Base-by-base conservation (phyloP, 2,797 vertebrate genomes). In the Sebastes umbrosus region DNA sequence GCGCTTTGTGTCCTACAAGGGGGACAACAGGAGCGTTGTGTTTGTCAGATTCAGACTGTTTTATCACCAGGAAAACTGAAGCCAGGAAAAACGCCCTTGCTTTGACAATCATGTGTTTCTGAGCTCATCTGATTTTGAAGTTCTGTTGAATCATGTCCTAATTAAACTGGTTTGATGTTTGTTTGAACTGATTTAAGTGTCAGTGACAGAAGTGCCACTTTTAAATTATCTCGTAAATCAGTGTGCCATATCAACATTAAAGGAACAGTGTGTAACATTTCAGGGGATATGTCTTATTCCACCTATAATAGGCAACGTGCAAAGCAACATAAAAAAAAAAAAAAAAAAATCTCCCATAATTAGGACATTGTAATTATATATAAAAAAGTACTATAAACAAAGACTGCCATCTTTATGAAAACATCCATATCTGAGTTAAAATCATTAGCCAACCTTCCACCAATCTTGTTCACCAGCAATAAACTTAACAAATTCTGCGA, bases 1-100 rank as follows among this genome's bases (percentile, higher is more conserved):
- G 6, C 93, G 95, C 83, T 90, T 63, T 1, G 63, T 5, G 55
- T 96, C 96, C 96, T 96, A 20, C 18, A 74, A 24, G 70, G 25
- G 13, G 52, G 27, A n/a, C 1, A 54, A 22, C 3, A 36, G 8
- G 5, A 32, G 27, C 6, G 5, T 11, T 8, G 34, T 46, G 11
- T 46, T 8, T 32, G 57, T 55, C 29, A 25, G 36, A 25, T 18
- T 39, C 24, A 60, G 58, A 65, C 4, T 5, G 24, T 59, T 60
- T 73, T 20, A 39, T 12, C 14, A 8, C 68, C 22, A 55, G 29
- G 2, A 43, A 46, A 52, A 52, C 0, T n/a, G 7, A 52, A 46
- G 43, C 43, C 7, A 46, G 43, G 20, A 8, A 60, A 62, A 32
- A 32, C 4, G 10, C 29, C 29, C 18, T 6, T 32, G 18, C 14